A percentile compares a stretch with the other conserved stretches of the same genome.
Evolutionary conservation across 2,113 vertebrate species (phyloP).

Genomic region (Ranitomeya variabilis): DNA sequence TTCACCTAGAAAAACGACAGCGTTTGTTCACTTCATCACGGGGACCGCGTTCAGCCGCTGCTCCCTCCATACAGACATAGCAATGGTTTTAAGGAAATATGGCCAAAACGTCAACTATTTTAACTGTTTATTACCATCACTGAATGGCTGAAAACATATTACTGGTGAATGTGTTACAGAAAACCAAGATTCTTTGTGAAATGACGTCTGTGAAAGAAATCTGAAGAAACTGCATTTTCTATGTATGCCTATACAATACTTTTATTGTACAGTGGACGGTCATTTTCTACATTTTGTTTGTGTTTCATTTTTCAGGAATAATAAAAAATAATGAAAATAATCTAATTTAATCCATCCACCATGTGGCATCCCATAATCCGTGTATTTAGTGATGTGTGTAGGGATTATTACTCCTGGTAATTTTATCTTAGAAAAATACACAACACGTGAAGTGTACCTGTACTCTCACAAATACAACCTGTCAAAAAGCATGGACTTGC

Average conservation of each 20-base stretch:
- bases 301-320: constrained; percentile 36
- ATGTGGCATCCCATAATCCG: neutral
- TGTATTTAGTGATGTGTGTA: neutral
- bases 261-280: constrained; percentile 69
- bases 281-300: constrained; percentile 67
- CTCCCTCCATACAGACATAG: constrained; percentile 67
- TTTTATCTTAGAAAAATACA: neutral
- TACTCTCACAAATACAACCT: too few species aligned
- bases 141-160: constrained; percentile 69
- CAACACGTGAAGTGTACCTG: neutral
- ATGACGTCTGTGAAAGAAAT: constrained; percentile 69
- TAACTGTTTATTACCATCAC: constrained; percentile 74
- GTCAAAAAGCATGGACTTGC: too few species aligned
- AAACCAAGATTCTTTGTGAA: constrained; percentile 69
- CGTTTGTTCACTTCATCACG: constrained; percentile 73
- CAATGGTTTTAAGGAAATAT: constrained; percentile 69
- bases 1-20: constrained; percentile 65
- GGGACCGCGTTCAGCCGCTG: constrained; percentile 74
- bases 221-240: constrained; percentile 71
- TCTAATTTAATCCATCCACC: neutral
- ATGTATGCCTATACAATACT: constrained; percentile 68
- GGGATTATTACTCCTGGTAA: neutral
- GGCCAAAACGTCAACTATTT: constrained; percentile 75
- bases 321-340: constrained; percentile 12
- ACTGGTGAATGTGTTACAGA: constrained; percentile 67